Evolutionary conservation across 2,888 invertebrate species (phyloP), one percentile per base, ranked within the genome.

Genomic region (Hanleya hanleyi): DNA sequence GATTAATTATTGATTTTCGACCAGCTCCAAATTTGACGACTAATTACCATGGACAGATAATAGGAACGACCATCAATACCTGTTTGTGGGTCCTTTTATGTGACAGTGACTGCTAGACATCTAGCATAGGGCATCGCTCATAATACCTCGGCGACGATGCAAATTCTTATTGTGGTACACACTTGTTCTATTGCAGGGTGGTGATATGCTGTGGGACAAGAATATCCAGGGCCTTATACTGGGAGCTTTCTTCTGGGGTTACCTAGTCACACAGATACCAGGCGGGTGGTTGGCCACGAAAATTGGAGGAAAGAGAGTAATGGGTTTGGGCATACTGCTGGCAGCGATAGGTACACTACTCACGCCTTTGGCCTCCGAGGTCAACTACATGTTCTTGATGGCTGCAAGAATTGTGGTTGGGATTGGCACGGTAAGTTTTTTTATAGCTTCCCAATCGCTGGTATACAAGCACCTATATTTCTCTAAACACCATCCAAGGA

Each of bases 241-340:
- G 12, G 66, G 51, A 6, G 67, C 71, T 1, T 71, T 71, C 38
- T 71, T 71, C 67, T 71, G 62, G 57, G 71, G 71, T 18, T 71
- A 71, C 57, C 50, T 71, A 1, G 49, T 37, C 38, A 67, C 67
- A 2, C 66, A 71, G 50, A 64, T 64, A 35, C 64, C 37, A 4
- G 64, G 64, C 1, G 64, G 64, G 3, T 64, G 64, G 64, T 37
- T 75, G 0, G 70, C 76, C 15, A 67, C 70, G 35, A 65, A 67
- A 37, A 73, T 75, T 62, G 81, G 80, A 37, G 84, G 82, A 49
- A 86, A 83, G 64, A 76, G 83, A 7, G 83, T 89, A 57, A 76
- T 89, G 26, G 82, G 87, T 22, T 77, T 73, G 47, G 83, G 84
- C 33, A 85, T 89, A 77, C 73, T 80, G 9, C 15, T 76, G 36